Evolutionary conservation across 2,113 vertebrate species (phyloP).

Genomic region (Pungitius pungitius): DNA sequence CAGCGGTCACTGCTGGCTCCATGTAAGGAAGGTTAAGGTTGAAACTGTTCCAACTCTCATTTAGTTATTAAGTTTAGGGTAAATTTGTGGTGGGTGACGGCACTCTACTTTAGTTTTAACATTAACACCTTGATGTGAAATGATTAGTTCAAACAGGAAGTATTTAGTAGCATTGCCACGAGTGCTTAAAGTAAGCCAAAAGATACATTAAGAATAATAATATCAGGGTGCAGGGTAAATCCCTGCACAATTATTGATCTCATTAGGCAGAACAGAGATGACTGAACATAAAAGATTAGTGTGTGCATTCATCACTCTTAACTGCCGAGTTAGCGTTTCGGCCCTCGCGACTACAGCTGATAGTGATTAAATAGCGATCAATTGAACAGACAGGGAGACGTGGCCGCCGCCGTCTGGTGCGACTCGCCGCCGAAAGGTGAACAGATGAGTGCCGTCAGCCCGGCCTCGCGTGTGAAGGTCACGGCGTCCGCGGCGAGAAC

Average conservation of each 20-base stretch:
- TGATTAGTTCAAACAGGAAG: neutral
- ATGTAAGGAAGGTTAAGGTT: neutral
- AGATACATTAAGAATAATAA: neutral
- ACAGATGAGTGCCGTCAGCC: slow-evolving; percentile 87
- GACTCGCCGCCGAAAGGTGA: slow-evolving; percentile 63
- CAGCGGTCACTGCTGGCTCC: neutral
- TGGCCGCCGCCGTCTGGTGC: slow-evolving; percentile 16
- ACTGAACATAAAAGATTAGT: neutral
- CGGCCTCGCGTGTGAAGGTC: slow-evolving; percentile 87
- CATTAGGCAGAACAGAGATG: neutral
- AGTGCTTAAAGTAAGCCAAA: neutral
- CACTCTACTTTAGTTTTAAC: neutral
- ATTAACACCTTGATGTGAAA: too few species aligned
- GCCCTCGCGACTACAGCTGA: slow-evolving; percentile 38
- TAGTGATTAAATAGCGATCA: slow-evolving; percentile 44
- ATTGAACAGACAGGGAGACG: slow-evolving; percentile 24
- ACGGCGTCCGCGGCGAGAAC: slow-evolving; percentile 82
- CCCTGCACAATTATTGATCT: slow-evolving; percentile 14
- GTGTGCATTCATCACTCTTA: neutral
- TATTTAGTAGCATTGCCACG: neutral
- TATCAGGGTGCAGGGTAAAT: neutral
- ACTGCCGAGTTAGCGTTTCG: neutral
- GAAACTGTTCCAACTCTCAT: neutral
- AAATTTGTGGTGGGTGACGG: neutral
- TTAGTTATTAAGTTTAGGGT: neutral